Conservation (phyloP, 1,140 invertebrate genomes). For the Hypothenemus hampei region DNA sequence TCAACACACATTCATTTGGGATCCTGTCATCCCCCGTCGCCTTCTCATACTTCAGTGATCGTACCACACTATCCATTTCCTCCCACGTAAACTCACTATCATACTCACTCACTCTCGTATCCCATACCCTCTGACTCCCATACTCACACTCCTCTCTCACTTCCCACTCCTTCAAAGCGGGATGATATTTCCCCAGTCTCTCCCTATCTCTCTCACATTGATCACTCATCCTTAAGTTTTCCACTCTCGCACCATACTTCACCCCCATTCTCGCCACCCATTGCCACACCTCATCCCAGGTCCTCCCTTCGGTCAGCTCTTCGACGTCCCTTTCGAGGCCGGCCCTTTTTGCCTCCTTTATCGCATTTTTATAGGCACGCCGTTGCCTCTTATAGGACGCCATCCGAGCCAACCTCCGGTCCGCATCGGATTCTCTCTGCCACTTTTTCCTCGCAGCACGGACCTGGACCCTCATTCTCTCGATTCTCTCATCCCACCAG, state of each 20-base stretch:
- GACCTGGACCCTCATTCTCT: too few relatives aligned
- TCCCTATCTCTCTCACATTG: not conserved
- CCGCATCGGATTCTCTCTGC: too few relatives aligned
- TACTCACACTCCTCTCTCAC: too few relatives aligned
- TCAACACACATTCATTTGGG: constrained; percentile 16
- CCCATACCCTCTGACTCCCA: too few relatives aligned
- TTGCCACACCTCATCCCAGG: not conserved
- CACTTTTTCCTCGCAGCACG: too few relatives aligned
- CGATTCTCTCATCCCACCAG: too few relatives aligned
- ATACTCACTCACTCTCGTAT: too few relatives aligned
- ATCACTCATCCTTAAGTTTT: too few relatives aligned
- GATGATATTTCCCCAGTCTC: not conserved
- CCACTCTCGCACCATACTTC: not conserved
- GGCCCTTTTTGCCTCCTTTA: not conserved
- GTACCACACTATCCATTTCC: not conserved
- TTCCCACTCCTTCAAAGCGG: not conserved
- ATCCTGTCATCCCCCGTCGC: constrained; percentile 5
- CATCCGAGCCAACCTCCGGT: too few relatives aligned
- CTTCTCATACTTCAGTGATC: not conserved
- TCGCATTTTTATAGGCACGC: not conserved
- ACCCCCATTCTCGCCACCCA: not conserved
- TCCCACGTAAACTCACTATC: too few relatives aligned
- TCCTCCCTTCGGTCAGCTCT: not conserved
- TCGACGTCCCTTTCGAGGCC: not conserved
- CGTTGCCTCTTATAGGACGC: not conserved